Conservation (phyloP, 1,140 invertebrate genomes). For the Popillia japonica region DNA sequence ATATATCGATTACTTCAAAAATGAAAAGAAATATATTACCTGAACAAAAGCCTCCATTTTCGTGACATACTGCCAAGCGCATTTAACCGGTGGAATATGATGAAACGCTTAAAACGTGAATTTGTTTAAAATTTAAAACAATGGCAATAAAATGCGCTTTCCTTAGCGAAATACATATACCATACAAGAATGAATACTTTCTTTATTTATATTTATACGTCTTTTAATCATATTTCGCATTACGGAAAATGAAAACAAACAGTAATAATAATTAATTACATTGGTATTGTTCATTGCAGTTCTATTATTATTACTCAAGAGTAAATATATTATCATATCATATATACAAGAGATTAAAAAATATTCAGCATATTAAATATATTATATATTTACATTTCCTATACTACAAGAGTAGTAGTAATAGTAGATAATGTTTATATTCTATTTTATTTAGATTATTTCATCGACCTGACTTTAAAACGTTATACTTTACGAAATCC, state of each 20-base stretch:
- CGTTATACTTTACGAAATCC: conserved; percentile 3
- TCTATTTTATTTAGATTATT: conserved; percentile 32
- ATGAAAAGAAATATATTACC: background rate
- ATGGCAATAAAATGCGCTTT: background rate
- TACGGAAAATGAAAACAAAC: conserved; percentile 13
- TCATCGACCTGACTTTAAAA: conserved; percentile 21
- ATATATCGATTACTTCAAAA: background rate
- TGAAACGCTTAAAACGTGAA: conserved; percentile 12
- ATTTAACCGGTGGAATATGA: conserved; percentile 2
- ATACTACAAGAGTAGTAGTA: conserved; percentile 34
- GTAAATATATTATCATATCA: conserved; percentile 32
- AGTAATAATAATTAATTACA: conserved; percentile 18
- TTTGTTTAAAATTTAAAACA: background rate
- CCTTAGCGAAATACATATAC: background rate
- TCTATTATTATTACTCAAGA: conserved; percentile 15
- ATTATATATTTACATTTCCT: conserved; percentile 39
- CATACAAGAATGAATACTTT: background rate
- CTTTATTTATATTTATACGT: conserved; percentile 7
- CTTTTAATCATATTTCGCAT: conserved; percentile 15
- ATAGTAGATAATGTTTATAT: conserved; percentile 25
- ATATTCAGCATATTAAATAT: conserved; percentile 41
- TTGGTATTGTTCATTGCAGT: conserved; percentile 27
- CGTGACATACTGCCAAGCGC: background rate
- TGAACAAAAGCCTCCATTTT: background rate
- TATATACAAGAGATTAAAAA: conserved; percentile 42